Evolutionary conservation across 30 jellyfish, hydroid and myxozoan genomes (phyloP), one percentile per base, ranked within the genome.

Genomic region (Morbakka virulenta): DNA sequence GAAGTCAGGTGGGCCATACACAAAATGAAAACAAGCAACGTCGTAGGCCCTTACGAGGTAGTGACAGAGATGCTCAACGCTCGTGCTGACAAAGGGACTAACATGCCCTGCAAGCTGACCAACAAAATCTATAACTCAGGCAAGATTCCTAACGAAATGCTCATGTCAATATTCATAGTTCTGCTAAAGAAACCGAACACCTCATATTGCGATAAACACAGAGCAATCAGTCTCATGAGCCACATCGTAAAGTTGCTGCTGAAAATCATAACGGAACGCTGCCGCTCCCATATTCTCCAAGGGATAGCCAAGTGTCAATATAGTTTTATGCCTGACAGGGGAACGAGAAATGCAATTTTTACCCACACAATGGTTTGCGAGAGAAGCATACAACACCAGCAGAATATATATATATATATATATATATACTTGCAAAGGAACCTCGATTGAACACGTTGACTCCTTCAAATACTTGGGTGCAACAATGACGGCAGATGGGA

Each of bases 101-200:
- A 57, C 71, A 57, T 57, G 26, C 71, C 22, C 26, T 26, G 22
- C 71, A 57, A 12, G 26, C 71, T 57, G 31, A 26, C 22, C 71
- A 57, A 57, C 71, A 57, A 57, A 26, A 57, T 22, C 11, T 57
- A 57, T 24, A 26, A 57, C 26, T 57, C 11, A 6, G 71, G 71
- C 31, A 24, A 57, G 71, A 57, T 57, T 6, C 71, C 71, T 26
- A 57, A n/a, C 12, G 71, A 57, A 11, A 57, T 57, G 71, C 71
- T 57, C 22, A 57, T 6, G 31, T 57, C 71, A 22, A 57, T 57
- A 11, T 57, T 57, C 31, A 57, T 57, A 14, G 71, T 26, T 26
- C 71, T 57, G 24, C 71, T 26, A n/a, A 11, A 57, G 71, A 57
- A 4, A 22, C 71, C 26, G 71, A n/a, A 57, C 11, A 57, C 26